phyloP scores from a whole-genome alignment of 2,888 invertebrate genomes.

The Calameuta filiformis region DNA sequence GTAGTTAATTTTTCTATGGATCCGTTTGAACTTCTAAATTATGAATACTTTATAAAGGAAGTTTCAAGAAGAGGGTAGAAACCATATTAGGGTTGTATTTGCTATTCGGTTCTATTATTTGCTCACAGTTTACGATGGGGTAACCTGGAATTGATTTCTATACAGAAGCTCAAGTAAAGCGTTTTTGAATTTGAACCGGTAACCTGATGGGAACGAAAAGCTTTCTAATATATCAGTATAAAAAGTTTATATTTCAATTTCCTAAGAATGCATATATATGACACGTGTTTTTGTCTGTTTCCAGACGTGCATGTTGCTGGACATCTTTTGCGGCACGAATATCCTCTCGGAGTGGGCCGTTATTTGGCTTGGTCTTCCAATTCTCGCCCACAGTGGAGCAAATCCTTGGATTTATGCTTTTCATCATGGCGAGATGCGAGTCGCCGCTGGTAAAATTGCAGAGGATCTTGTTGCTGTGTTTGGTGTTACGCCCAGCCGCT shows the following conservation, averaged over 20 bases:
- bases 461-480: slow-evolving; percentile 68
- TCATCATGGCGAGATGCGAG: slow-evolving; percentile 72
- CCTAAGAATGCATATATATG: neutral
- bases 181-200: neutral
- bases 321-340: slow-evolving; percentile 68
- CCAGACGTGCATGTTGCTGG: slow-evolving; percentile 69
- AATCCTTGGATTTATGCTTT: slow-evolving; percentile 77
- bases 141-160: neutral
- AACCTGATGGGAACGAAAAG: neutral
- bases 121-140: neutral
- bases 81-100: neutral
- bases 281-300: slow-evolving; percentile 31
- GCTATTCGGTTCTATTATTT: neutral
- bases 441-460: slow-evolving; percentile 70
- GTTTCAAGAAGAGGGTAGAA: neutral
- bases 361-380: slow-evolving; percentile 71
- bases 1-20: neutral
- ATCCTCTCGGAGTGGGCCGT: slow-evolving; percentile 69
- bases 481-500: slow-evolving; percentile 55
- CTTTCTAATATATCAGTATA: neutral
- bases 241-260: neutral
- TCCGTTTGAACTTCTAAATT: neutral
- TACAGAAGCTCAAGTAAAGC: neutral
- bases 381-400: slow-evolving; percentile 70
- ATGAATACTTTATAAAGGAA: neutral